Base-by-base conservation (phyloP, 2,888 invertebrate species). In the Vandiemenella viatica region DNA sequence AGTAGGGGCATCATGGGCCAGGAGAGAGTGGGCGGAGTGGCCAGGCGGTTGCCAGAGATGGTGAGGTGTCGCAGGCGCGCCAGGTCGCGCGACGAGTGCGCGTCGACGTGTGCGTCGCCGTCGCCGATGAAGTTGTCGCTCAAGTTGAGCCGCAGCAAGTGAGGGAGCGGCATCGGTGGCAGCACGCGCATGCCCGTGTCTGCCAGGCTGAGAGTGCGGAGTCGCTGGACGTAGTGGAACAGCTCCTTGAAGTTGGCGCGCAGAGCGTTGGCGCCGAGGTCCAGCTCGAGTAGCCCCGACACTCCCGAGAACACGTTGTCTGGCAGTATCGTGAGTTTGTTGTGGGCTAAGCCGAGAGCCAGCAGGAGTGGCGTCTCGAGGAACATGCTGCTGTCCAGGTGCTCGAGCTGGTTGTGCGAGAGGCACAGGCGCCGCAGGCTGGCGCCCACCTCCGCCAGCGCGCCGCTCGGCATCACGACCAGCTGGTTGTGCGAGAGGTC, bases 221-320 rank as follows among this genome's bases (percentile, higher is more conserved):
- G 54, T 38, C 62, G 60, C n/a, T 62, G 63, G 4, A 63, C 56
- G 56, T 62, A 61, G 51, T 64, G 62, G 53, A 66, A 63, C 10
- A 64, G 57, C 53, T 64, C 64, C 54, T 63, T 63, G 55, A 63
- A 63, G 54, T 63, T 63, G 20, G 64, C 63, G 32, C 62, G 54
- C 16, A 65, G 57, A 13, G 57, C 56, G 51, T 65, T 64, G 46
- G 56, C 50, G 52, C 60, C 59, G 41, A 65, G 56, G 52, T 65
- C 64, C n/a, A 65, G 55, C 15, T 61, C 53, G 38, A 65, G 58
- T 2, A 55, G 38, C 3, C 41, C 22, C 4, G 59, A 60, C 26
- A 65, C 55, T 48, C 61, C 59, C 37, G 61, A 58, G 51, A 65
- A 65, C 19, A 64, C 63, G 50, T 62, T 63, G 52, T 65, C 64